Evolutionary conservation across 2,113 vertebrate genomes (phyloP), one percentile per base, ranked within the genome.

Genomic region (Heteronetta atricapilla): DNA sequence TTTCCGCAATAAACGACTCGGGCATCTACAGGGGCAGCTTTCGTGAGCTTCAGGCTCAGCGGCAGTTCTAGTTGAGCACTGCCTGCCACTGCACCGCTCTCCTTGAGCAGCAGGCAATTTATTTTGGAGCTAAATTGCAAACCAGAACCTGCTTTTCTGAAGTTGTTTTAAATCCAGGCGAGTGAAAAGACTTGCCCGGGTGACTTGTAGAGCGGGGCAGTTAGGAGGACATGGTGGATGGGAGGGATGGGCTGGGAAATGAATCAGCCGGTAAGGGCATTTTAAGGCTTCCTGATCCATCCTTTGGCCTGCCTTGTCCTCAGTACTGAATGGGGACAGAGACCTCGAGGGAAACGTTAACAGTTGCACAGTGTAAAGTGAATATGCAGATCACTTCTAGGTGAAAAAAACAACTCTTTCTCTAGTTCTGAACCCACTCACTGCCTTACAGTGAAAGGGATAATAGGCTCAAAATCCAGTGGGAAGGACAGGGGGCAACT

Each of bases 381-480:
- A 48, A 29, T 17, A 38, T 46, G 53, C 25, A 33, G 25, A 12
- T 89, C 38, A 22, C 46, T 28, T 76, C 22, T 29, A 60, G 66
- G 50, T 52, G 12, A 7, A 25, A 52, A 53, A 70, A 59, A 42
- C 14, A 4, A 10, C 3, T 5, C 6, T 55, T n/a, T 8, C 12
- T 8, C 12, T 31, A 11, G 12, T 40, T 22, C 67, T 70, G 6
- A 40, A 6, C 2, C 0, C 7, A 0, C 55, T 56, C 8, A 4
- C 2, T 50, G 59, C 40, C 29, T 94, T 87, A 25, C 2, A 13
- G 14, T 10, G 29, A 10, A 70, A 4, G 5, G 4, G 7, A 2
- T 40, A 26, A 36, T 40, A 17, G 36, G 3, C 28, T 86, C 26
- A 77, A 77, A 77, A 77, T 42, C 17, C 31, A 8, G 3, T 19